Base-by-base conservation (phyloP, 2,888 invertebrate species). In the Diaprepes abbreviatus region DNA sequence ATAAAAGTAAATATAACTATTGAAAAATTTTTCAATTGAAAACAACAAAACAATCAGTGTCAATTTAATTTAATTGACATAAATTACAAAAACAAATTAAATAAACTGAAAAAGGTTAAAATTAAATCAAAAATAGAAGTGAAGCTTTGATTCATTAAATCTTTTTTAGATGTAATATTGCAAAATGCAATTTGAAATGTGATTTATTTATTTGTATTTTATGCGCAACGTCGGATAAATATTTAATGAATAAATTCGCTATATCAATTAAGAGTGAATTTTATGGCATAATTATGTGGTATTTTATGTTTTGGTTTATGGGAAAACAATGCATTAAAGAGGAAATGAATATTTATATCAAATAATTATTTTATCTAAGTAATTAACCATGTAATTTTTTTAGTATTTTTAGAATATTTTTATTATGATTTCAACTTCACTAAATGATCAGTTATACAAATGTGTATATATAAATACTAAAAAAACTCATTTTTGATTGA, bases 51-150 rank as follows among this genome's bases (percentile, higher is more conserved):
- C 24, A 24, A 24, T 24, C 24, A 24, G 24, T 24, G 5, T 24
- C 24, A 24, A 24, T 24, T 4, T 24, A 24, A 24, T 4, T 24
- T 24, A 4, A 5, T 24, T 24, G 5, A 24, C 5, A 24, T 24
- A 24, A 24, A 24, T 24, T 24, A n/a, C 35, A 4, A 35, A 35
- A n/a, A 35, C n/a, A n/a, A 35, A 28, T 50, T 50, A 50, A 28
- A 50, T 50, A 3, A 16, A 2, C 48, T 28, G 9, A 14, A 50
- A 50, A 50, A 6, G 28, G 14, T 7, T 16, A 7, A 50, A 28
- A 50, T 50, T 28, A 28, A 50, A 50, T 28, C 14, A 50, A 50
- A 50, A 28, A 28, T 28, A 28, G 43, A 43, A 43, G 19, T 43
- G 9, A 50, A 50, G 17, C 24, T 45, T 45, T 4, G 12, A 21